Evolutionary conservation across 2,888 invertebrate genomes (phyloP).

Genomic region (Drosophila subsilvestris): DNA sequence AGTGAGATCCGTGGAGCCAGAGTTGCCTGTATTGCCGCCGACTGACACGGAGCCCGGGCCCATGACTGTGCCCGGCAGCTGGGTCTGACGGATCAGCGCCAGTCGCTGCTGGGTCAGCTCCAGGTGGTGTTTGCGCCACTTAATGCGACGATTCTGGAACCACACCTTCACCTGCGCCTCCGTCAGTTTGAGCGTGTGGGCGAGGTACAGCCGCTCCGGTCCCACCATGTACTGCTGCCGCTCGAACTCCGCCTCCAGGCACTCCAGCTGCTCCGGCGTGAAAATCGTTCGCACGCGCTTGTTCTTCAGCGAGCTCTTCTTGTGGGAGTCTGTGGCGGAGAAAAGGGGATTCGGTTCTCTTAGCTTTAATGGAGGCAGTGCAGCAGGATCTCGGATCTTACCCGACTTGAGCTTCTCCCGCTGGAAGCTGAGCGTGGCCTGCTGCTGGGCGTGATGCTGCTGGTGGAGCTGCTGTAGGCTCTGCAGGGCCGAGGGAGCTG

Average conservation of each 20-base stretch:
- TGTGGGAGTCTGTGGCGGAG: slow-evolving; percentile 81
- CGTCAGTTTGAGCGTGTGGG: slow-evolving; percentile 85
- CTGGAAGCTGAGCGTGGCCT: slow-evolving; percentile 77
- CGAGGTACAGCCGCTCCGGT: slow-evolving; percentile 95
- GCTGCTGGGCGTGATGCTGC: slow-evolving; percentile 83
- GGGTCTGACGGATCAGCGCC: slow-evolving; percentile 85
- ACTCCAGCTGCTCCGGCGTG: slow-evolving; percentile 97
- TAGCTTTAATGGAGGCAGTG: background rate
- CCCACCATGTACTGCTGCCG: slow-evolving; percentile 99
- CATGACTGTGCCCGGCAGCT: slow-evolving; percentile 67
- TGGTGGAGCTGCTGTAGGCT: slow-evolving; percentile 84
- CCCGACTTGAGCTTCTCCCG: slow-evolving; percentile 83
- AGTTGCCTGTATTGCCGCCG: slow-evolving; percentile 18
- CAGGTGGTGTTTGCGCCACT: slow-evolving; percentile 96
- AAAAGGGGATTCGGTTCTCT: background rate
- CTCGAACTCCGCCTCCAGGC: slow-evolving; percentile 97
- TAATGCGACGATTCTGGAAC: slow-evolving; percentile 96
- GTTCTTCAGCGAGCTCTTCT: slow-evolving; percentile 86
- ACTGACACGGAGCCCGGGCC: slow-evolving; percentile 9
- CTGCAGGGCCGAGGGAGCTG: slow-evolving; percentile 82
- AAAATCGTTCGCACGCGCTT: slow-evolving; percentile 98
- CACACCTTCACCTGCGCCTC: slow-evolving; percentile 92
- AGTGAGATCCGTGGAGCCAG: slow-evolving; percentile 32
- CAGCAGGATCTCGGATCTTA: slow-evolving; percentile 44
- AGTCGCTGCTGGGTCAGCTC: slow-evolving; percentile 95